A percentile compares a stretch with the other conserved stretches of the same genome.
These are phyloP conservation scores for Liparis tanakae DNA, from an alignment of 2,797 vertebrate species.

Conservation along the genomic window DNA sequence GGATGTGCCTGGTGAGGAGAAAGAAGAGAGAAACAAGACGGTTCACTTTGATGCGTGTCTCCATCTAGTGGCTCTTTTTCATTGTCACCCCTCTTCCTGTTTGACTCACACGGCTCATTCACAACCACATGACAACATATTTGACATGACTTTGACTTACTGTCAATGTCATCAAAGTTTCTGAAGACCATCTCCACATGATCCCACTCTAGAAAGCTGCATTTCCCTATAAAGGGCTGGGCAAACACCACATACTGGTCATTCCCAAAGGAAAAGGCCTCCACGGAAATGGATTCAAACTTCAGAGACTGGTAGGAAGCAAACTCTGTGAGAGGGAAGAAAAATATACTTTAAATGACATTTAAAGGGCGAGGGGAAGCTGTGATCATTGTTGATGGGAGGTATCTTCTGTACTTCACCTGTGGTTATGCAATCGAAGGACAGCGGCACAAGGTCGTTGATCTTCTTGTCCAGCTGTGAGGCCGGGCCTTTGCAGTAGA, in stretches of 20 bases:
- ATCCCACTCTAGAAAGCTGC: slow-evolving; percentile 99
- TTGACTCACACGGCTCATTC: neutral
- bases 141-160: slow-evolving; percentile 74
- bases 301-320: slow-evolving; percentile 93
- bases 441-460: slow-evolving; percentile 91
- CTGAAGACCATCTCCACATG: slow-evolving; percentile 98
- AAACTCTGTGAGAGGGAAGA: slow-evolving; percentile 87
- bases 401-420: slow-evolving; percentile 74
- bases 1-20: slow-evolving; percentile 87
- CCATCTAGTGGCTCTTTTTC: slow-evolving; percentile 35
- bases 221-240: slow-evolving; percentile 96
- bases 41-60: slow-evolving; percentile 26
- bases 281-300: slow-evolving; percentile 96
- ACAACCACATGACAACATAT: neutral
- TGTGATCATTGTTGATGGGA: slow-evolving; percentile 74
- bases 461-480: slow-evolving; percentile 92
- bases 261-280: slow-evolving; percentile 91
- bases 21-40: neutral
- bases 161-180: slow-evolving; percentile 95
- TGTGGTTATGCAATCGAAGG: slow-evolving; percentile 97
- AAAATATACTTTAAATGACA: neutral
- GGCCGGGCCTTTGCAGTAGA: slow-evolving; percentile 92
- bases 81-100: neutral
- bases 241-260: slow-evolving; percentile 96
- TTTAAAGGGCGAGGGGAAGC: neutral